Base-by-base conservation (phyloP, 2,888 invertebrate species). In the Coleophora deauratella region DNA sequence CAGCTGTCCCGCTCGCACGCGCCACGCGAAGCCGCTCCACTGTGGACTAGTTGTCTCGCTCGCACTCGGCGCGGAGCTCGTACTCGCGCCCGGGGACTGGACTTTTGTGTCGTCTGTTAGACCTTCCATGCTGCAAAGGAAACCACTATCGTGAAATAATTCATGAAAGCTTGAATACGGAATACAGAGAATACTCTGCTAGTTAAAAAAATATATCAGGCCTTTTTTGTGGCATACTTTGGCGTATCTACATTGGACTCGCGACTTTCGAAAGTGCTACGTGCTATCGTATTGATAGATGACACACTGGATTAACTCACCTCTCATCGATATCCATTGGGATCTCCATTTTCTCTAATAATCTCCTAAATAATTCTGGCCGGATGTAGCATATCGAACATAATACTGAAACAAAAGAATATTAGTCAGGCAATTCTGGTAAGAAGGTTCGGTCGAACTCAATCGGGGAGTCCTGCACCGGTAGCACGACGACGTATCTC, bases 301-400 rank as follows among this genome's bases (percentile, higher is more conserved):
- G n/a, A n/a, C n/a, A n/a, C n/a, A n/a, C n/a, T n/a, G n/a, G n/a
- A n/a, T n/a, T n/a, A n/a, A 38, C 45, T 47, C 54, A 82, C 82
- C 79, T 78, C 47, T 81, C 82, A 38, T 78, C 79, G 31, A 64
- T 58, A 46, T 78, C 76, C 54, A 81, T 66, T 0, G 73, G 78
- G 43, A 93, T 90, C 38, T 91, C 91, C 72, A 95, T 89, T 65
- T 90, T 90, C 61, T 91, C 89, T 43, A 96, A 74, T 27, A 96
- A 69, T 51, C 89, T 82, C 35, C 90, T 90, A 63, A 95, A 96
- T 40, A 93, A 80, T 48, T 91, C 91, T 0, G 95, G 93, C 52
- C 91, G 89, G 27, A 95, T 93, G 71, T 92, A 93, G 72, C 96
- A 96, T 62, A 96, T 88, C 3, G 96, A 92, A 70, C 96, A 97